Base-by-base conservation (phyloP, 30 jellyfish, hydroid and myxozoan genomes). In the Sanderia malayensis region DNA sequence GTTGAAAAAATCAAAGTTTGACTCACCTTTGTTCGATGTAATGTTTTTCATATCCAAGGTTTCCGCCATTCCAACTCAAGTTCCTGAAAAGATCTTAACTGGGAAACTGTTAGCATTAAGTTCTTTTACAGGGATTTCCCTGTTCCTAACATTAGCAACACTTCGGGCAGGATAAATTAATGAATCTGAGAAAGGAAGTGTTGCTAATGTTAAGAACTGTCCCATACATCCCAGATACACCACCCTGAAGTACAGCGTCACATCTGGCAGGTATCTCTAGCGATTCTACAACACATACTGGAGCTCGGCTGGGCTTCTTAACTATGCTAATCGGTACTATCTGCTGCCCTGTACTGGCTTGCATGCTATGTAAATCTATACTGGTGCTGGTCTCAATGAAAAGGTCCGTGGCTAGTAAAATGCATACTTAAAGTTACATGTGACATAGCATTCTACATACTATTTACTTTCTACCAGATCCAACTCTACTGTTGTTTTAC, bases 1-100 rank as follows among this genome's bases (percentile, higher is more conserved):
- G 10, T 34, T 23, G 25, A 61, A 60, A 18, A 4, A 6, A 55
- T 7, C 7, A n/a, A 55, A 3, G 0, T 20, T 27, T 0, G 33
- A 23, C 71, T 61, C 72, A 61, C 79, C 79, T 0, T 75, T 33
- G 6, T 34, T 29, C 7, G 15, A 0, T 7, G 0, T 1, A 27
- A 37, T 1, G 8, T 28, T 19, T 1, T 41, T 24, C 65, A 52
- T 30, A 18, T 73, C 75, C 44, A 73, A 4, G 1, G 2, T 30
- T 73, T 55, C 75, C 18, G 85, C 75, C 85, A 73, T 73, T 19
- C 85, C 85, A 6, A 73, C 75, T 24, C 75, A 73, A 15, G 85
- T 73, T 4, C 75, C 85, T 73, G 75, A 37, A 73, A 53, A 57
- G n/a, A 73, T 71, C 58, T 18, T 55, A 4, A 55, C 67, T 4